Evolutionary conservation across 2,888 invertebrate genomes (phyloP).

Genomic region (Agrotis ipsilon): DNA sequence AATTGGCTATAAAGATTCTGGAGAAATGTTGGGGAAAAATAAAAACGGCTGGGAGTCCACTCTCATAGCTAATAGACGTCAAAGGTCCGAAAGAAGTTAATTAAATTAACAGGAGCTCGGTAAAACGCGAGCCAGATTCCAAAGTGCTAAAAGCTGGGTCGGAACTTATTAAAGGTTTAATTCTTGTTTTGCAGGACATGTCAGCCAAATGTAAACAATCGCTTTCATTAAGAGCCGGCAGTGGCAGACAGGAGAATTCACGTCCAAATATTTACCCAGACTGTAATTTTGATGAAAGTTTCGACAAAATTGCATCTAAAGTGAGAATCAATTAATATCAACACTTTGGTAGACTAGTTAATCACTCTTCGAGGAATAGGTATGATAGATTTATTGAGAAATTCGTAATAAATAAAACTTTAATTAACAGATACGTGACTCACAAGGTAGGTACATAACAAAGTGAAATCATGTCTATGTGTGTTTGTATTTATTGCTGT

Average conservation of each 20-base stretch:
- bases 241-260: constrained; percentile 1
- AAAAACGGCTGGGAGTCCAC: constrained; percentile 38
- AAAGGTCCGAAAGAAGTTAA: constrained; percentile 21
- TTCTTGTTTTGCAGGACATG: neutral
- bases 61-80: constrained; percentile 30
- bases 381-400: constrained; percentile 26
- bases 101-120: constrained; percentile 30
- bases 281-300: constrained; percentile 20
- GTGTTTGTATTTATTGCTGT: constrained; percentile 56
- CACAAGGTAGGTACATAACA: constrained; percentile 54
- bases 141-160: neutral
- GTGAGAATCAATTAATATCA: constrained; percentile 12
- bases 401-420: constrained; percentile 36
- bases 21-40: constrained; percentile 39
- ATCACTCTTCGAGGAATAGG: constrained; percentile 7
- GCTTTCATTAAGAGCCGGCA: constrained; percentile 16
- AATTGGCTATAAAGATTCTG: constrained; percentile 49
- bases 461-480: constrained; percentile 62
- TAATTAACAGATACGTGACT: constrained; percentile 58
- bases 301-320: constrained; percentile 14
- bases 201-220: constrained; percentile 14
- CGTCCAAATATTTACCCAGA: constrained; percentile 38
- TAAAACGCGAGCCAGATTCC: constrained; percentile 17
- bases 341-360: constrained; percentile 14
- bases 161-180: constrained; percentile 20